phyloP scores from a whole-genome alignment of 1,140 invertebrate species.

The Plodia interpunctella region DNA sequence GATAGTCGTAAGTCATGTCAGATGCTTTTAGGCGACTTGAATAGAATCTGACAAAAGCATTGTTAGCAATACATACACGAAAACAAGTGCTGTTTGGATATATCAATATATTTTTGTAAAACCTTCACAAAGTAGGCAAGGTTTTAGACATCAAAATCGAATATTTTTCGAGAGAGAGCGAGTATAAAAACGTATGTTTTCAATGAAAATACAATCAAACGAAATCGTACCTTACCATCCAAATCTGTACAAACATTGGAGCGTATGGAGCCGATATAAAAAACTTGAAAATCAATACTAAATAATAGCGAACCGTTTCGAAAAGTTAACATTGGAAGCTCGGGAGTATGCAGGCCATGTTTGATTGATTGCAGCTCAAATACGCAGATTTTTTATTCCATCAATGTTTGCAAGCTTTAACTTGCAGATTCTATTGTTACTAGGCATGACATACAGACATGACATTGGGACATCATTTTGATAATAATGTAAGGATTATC shows the following conservation, averaged over 20 bases:
- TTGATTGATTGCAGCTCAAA: constrained; percentile 67
- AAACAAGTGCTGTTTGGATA: no score
- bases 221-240: constrained; percentile 36
- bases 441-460: background rate
- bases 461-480: no score
- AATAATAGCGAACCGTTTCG: constrained; percentile 48
- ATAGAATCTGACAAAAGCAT: no score
- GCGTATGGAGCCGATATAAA: constrained; percentile 45
- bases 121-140: no score
- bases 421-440: background rate
- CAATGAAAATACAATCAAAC: constrained; percentile 38
- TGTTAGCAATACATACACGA: no score
- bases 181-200: constrained; percentile 16
- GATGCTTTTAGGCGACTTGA: no score
- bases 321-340: constrained; percentile 55
- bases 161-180: background rate
- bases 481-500: no score
- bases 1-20: no score
- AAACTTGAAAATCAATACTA: constrained; percentile 55
- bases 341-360: constrained; percentile 44
- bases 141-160: background rate
- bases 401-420: constrained; percentile 33
- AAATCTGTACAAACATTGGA: constrained; percentile 54
- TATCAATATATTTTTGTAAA: no score
- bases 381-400: constrained; percentile 52